These are phyloP conservation scores for Trichogramma dendrolimi DNA, from an alignment of 2,888 invertebrate species.

Conservation along the genomic window DNA sequence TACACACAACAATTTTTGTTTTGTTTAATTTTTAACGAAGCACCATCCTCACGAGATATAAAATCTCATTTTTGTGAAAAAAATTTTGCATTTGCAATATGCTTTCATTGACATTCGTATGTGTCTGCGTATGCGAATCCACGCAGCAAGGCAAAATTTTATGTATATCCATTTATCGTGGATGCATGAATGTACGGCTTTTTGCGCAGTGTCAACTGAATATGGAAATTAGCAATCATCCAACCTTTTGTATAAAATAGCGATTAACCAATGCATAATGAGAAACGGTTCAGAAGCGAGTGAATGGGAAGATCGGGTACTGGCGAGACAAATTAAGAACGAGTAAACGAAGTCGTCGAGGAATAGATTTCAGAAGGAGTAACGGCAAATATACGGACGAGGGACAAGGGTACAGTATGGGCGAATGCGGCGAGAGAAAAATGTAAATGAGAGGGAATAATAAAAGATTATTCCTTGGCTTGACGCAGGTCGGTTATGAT, in stretches of 20 bases:
- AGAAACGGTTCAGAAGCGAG: conserved; percentile 11
- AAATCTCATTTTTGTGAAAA: too few relatives aligned
- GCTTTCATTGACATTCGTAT: too few relatives aligned
- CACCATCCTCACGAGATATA: too few relatives aligned
- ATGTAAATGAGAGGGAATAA: conserved; percentile 28
- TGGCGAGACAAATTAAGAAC: conserved; percentile 27
- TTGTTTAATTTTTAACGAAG: too few relatives aligned
- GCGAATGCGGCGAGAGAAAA: conserved; percentile 20
- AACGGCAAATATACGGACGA: neutral
- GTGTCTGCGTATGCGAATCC: too few relatives aligned
- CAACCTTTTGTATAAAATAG: neutral
- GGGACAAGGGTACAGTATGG: neutral
- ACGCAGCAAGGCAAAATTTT: too few relatives aligned
- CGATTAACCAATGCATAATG: conserved; percentile 1
- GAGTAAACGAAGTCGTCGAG: conserved; percentile 13
- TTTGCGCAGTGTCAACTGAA: too few relatives aligned
- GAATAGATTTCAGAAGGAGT: conserved; percentile 8
- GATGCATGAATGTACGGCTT: too few relatives aligned
- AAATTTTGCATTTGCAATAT: too few relatives aligned
- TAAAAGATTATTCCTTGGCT: conserved; percentile 37
- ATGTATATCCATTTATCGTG: too few relatives aligned
- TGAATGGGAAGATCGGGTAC: conserved; percentile 10
- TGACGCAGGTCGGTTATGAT: conserved; percentile 36
- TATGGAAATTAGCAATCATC: too few relatives aligned
- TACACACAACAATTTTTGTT: too few relatives aligned